Evolutionary conservation across 2,888 invertebrate genomes (phyloP), one percentile per base, ranked within the genome.

Genomic region (Cyrtodaria siliqua): DNA sequence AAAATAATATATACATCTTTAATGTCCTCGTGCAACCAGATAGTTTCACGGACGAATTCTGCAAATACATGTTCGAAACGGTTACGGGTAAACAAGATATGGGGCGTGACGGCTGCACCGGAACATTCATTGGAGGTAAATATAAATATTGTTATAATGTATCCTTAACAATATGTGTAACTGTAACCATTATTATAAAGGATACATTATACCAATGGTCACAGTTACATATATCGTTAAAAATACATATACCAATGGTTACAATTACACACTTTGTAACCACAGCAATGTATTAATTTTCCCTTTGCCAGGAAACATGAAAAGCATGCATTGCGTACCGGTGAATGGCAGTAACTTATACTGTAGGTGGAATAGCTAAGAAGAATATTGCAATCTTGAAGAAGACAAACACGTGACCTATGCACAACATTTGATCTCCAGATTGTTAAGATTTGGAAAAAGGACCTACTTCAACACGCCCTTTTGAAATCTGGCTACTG

Each of bases 401-500:
- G 72, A 73, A 12, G 40, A 63, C 0, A 6, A 27, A 0, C 38
- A 78, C 52, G 55, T 67, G 1, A 20, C 23, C 0, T 40, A 62
- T 27, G 78, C 63, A 6, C 59, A 73, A 23, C 8, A 57, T 12
- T 60, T 75, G n/a, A 55, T 68, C 2, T n/a, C 33, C 12, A 23
- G 68, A 3, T 44, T 85, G 2, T 23, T 67, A 20, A 63, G 62
- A 20, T 76, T 69, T 33, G 86, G 86, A 3, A 49, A 79, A 6
- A 84, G 85, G 0, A 68, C 76, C 23, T 86, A 86, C 75, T 79
- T 84, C 27, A 87, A 86, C 62, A 87, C 86, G 47, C 82, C n/a
- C n/a, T 83, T 47, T 87, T 86, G 87, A 83, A 88, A 69, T 59
- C 44, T 0, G 75, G 68, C 20, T 87, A 85, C 55, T 87, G 87